A percentile compares a stretch with the other conserved stretches of the same genome.
These are phyloP conservation scores for Chaetorhynchus papuensis DNA, from an alignment of 2,113 vertebrate genomes.

Conservation along the genomic window DNA sequence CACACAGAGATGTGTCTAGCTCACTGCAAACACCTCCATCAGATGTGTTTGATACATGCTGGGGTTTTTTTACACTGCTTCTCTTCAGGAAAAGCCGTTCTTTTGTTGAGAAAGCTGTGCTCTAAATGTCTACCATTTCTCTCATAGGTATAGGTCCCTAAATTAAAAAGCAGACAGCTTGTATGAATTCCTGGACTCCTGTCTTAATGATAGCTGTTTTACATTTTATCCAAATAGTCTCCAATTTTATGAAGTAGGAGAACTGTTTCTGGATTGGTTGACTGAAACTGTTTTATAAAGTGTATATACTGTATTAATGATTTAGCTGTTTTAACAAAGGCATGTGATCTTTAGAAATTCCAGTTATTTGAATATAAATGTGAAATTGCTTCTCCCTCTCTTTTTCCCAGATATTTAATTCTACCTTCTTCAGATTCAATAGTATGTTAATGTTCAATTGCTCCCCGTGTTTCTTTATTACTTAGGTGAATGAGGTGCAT, in stretches of 20 bases:
- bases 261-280: background rate
- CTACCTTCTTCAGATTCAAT: background rate
- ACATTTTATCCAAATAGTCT: background rate
- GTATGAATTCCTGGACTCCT: background rate
- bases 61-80: background rate
- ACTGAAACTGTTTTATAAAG: background rate
- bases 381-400: background rate
- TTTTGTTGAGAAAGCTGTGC: background rate
- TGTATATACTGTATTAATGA: background rate
- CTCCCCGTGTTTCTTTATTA: background rate
- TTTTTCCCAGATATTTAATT: background rate
- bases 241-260: background rate
- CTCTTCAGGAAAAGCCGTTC: background rate
- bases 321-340: background rate
- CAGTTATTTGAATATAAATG: background rate
- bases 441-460: background rate
- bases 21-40: background rate
- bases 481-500: background rate
- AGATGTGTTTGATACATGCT: background rate
- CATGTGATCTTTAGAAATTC: background rate
- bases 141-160: background rate
- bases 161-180: background rate
- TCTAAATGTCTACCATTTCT: background rate
- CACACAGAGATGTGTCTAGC: background rate
- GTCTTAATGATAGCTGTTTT: background rate